A percentile compares a stretch with the other conserved stretches of the same genome.
Evolutionary conservation across 2,888 invertebrate genomes (phyloP).

Genomic region (Phortica okadai): DNA sequence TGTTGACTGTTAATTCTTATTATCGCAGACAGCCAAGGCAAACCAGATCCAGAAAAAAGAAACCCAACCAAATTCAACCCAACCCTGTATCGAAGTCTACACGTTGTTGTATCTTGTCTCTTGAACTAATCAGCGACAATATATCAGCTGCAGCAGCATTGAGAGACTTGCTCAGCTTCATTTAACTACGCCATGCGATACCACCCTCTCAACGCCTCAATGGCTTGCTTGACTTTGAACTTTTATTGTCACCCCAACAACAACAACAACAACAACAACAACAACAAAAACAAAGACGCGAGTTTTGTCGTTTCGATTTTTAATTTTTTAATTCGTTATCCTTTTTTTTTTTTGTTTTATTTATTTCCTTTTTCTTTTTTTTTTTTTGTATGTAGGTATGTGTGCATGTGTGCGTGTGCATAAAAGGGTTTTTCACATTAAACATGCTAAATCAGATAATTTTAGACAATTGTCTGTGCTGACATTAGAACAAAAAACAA

Average conservation of each 20-base stretch:
- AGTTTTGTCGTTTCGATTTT: slow-evolving; percentile 43
- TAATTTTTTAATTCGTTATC: slow-evolving; percentile 57
- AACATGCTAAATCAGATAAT: slow-evolving; percentile 69
- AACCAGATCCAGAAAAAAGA: background rate
- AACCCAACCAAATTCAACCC: background rate
- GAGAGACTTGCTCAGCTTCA: no score
- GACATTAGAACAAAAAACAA: slow-evolving; percentile 65
- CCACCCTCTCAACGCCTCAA: background rate
- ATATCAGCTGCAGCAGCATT: slow-evolving; percentile 30
- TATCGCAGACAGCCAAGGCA: background rate
- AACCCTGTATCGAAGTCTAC: background rate
- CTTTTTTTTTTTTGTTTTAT: slow-evolving; percentile 21
- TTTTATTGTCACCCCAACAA: slow-evolving; percentile 14
- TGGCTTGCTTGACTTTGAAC: slow-evolving; percentile 47
- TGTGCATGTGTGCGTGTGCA: slow-evolving; percentile 13
- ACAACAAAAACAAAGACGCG: background rate
- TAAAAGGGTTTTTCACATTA: slow-evolving; percentile 67
- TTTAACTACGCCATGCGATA: no score
- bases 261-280: background rate
- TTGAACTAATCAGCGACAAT: slow-evolving; percentile 57
- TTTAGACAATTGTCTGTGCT: slow-evolving; percentile 65
- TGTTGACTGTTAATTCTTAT: background rate
- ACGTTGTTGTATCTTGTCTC: slow-evolving; percentile 30
- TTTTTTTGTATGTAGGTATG: background rate
- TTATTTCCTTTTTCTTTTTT: background rate